phyloP scores from a whole-genome alignment of 2,113 vertebrate genomes.

The Tiliqua scincoides region DNA sequence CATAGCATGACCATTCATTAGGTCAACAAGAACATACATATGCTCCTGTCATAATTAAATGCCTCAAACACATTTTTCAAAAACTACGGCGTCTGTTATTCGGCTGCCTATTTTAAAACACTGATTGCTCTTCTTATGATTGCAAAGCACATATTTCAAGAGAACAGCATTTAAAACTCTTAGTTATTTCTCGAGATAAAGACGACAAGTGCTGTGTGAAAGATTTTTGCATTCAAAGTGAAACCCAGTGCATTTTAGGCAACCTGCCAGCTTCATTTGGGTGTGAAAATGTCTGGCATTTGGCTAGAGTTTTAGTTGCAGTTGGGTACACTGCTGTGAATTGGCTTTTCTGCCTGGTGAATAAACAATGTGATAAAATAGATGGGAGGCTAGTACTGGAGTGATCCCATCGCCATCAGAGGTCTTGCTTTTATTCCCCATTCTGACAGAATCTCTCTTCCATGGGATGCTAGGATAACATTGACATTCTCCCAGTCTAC shows the following conservation, averaged over 20 bases:
- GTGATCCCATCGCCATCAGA: background rate
- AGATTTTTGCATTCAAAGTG: constrained; percentile 2
- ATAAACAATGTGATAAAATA: constrained; percentile 40
- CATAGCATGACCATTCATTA: constrained; percentile 25
- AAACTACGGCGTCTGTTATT: constrained; percentile 36
- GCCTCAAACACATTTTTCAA: constrained; percentile 42
- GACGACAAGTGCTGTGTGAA: background rate
- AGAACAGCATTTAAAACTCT: constrained; percentile 1
- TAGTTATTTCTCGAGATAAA: background rate
- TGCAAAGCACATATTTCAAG: background rate
- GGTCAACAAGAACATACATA: constrained; percentile 33
- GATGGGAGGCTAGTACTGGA: constrained; percentile 7
- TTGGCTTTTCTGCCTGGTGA: constrained; percentile 38
- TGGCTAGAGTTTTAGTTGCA: constrained; percentile 50
- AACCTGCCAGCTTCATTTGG: constrained; percentile 8
- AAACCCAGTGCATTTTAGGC: constrained; percentile 13
- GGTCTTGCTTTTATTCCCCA: constrained; percentile 22
- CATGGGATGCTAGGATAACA: constrained; percentile 14
- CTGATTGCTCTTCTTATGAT: constrained; percentile 14
- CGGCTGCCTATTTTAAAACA: constrained; percentile 30
- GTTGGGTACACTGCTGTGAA: constrained; percentile 36
- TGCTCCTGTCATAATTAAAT: constrained; percentile 30
- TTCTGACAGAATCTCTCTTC: constrained; percentile 3
- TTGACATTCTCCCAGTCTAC: background rate
- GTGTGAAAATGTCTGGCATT: constrained; percentile 35